Percentiles rank a stretch among this genome's conserved stretches.
These are phyloP conservation scores for Ceratotherium simum DNA, from an alignment of 2,113 vertebrate genomes.

Conservation along the genomic window DNA sequence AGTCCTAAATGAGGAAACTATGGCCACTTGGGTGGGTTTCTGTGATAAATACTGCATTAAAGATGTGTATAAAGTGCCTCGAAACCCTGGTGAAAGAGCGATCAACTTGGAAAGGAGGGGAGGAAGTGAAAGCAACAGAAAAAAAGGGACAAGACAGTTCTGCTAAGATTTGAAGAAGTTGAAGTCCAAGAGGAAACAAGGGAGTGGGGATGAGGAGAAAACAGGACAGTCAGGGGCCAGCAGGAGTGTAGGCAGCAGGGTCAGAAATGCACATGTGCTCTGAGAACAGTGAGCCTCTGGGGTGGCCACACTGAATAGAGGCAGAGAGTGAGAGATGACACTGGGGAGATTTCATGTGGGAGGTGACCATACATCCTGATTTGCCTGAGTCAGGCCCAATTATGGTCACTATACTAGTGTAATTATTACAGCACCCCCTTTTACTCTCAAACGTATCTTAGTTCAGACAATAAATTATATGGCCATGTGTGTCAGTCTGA, in stretches of 20 bases:
- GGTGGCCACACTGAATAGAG: not conserved
- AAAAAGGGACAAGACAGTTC: not conserved
- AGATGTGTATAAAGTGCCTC: not conserved
- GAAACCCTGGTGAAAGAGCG: not conserved
- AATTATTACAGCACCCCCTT: not conserved
- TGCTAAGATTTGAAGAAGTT: not conserved
- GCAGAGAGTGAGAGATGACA: not conserved
- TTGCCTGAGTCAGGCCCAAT: not conserved
- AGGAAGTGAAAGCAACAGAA: not conserved
- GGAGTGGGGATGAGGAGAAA: not conserved
- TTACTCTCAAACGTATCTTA: not conserved
- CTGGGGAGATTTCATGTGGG: not conserved
- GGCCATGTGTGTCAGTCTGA: not conserved
- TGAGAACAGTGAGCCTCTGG: too few relatives aligned
- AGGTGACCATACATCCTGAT: not conserved
- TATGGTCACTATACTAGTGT: not conserved
- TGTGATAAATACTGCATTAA: not conserved
- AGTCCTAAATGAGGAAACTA: not conserved
- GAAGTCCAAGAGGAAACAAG: conserved; percentile 6
- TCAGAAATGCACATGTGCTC: not conserved
- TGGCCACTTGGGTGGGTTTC: not conserved
- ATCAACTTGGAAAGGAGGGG: not conserved
- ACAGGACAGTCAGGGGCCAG: not conserved
- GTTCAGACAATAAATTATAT: not conserved
- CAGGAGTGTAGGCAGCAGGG: too few relatives aligned